These are phyloP conservation scores for Eugnorisma glareosa DNA, from an alignment of 2,888 invertebrate genomes.

Conservation along the genomic window DNA sequence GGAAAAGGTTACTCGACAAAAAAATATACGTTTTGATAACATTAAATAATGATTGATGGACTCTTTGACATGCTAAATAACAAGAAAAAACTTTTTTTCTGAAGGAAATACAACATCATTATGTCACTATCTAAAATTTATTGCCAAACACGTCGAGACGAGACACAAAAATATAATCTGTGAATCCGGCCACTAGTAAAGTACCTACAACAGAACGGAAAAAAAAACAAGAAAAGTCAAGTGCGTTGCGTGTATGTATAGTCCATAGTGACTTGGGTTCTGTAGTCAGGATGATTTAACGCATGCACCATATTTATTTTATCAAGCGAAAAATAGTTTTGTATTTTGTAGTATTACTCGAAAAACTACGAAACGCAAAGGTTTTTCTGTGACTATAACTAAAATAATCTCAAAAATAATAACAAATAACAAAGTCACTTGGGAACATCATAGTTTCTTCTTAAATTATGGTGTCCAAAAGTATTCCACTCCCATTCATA, in stretches of 20 bases:
- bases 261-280: not conserved
- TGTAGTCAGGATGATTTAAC: not conserved
- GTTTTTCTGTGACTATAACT: not conserved
- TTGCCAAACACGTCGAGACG: slow-evolving; percentile 17
- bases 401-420: not conserved
- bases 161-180: slow-evolving; percentile 34
- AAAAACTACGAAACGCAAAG: not conserved
- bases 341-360: not conserved
- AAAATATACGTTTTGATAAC: slow-evolving; percentile 29
- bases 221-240: not conserved
- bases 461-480: not conserved
- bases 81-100: slow-evolving; percentile 33
- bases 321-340: not conserved
- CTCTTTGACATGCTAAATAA: slow-evolving; percentile 21
- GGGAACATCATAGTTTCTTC: not conserved
- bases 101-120: slow-evolving; percentile 49
- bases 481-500: not conserved
- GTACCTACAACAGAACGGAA: not conserved
- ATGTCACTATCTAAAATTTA: slow-evolving; percentile 33
- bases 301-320: not conserved
- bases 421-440: not conserved
- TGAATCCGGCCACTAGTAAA: slow-evolving; percentile 36
- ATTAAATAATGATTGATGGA: slow-evolving; percentile 45
- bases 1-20: slow-evolving; percentile 22
- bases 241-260: no score